Evolutionary conservation across 2,113 vertebrate genomes (phyloP), one percentile per base, ranked within the genome.

Genomic region (Passer montanus): DNA sequence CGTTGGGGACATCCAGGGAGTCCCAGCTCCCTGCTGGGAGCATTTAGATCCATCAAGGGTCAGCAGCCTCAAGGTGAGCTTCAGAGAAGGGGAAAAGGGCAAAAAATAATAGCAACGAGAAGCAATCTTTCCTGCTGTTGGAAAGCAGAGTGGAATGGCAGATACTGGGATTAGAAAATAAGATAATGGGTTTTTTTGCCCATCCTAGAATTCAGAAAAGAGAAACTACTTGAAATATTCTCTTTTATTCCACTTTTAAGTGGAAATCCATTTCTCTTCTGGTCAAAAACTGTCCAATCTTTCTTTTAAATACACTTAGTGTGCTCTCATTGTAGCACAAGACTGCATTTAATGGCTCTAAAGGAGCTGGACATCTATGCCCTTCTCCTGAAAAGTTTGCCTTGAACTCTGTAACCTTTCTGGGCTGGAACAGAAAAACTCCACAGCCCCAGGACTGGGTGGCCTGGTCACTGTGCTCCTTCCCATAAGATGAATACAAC

Each of bases 81-180:
- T 62, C 26, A 44, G 6, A 20, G 6, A 31, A 8, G 2, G 8
- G 3, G 3, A 5, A 12, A 16, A 15, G 9, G 6, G 16, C 19
- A n/a, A 31, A 39, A 37, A 10, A 1, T 0, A 19, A 4, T 1
- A 31, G 6, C 5, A 23, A 55, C 5, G 41, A 27, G 2, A 73
- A 35, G 3, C 49, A 58, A 64, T 21, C 6, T 68, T 77, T 33
- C 11, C 18, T 58, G 30, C 58, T 60, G 7, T 14, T 37, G 18
- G 37, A 55, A 76, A 72, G 26, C 1, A 11, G 37, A 60, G 33
- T 3, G 8, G 33, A 83, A 77, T 31, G 6, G 33, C 7, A 66
- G 28, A 30, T 24, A 66, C 46, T 24, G 4, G 18, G 15, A 83
- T 33, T 4, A 22, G 4, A 11, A 18, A 79, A 35, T 6, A 22